phyloP scores from a whole-genome alignment of 1,140 invertebrate genomes.

The Heliconius eleuchia region DNA sequence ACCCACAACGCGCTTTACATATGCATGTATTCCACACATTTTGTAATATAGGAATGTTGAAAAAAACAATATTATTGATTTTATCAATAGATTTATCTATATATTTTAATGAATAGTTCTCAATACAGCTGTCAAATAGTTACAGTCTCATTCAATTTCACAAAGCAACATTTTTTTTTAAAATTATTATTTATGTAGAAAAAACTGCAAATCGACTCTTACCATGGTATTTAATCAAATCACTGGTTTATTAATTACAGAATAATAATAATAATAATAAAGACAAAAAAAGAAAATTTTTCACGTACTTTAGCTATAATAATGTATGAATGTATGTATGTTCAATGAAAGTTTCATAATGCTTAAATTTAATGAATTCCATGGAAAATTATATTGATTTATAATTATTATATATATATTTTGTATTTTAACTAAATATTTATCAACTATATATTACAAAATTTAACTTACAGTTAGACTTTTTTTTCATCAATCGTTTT shows the following conservation, averaged over 20 bases:
- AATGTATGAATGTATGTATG: slow-evolving; percentile 31
- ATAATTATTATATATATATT: slow-evolving; percentile 79
- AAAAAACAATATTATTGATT: slow-evolving; percentile 47
- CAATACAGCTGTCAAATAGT: slow-evolving; percentile 74
- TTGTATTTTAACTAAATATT: slow-evolving; percentile 80
- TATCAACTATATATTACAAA: slow-evolving; percentile 80
- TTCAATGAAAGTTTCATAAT: slow-evolving; percentile 49
- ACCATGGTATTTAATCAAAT: slow-evolving; percentile 55
- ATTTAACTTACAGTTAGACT: slow-evolving; percentile 76
- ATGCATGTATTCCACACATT: no score
- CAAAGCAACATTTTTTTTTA: slow-evolving; percentile 49
- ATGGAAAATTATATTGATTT: slow-evolving; percentile 81
- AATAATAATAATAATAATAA: slow-evolving; percentile 11
- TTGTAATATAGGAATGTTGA: background rate
- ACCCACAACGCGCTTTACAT: no score
- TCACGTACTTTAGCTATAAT: slow-evolving; percentile 25
- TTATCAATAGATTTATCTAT: slow-evolving; percentile 81
- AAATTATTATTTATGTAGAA: slow-evolving; percentile 51
- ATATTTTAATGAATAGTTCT: slow-evolving; percentile 80
- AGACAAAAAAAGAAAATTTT: slow-evolving; percentile 26
- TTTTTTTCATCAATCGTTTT: slow-evolving; percentile 72
- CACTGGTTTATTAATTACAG: slow-evolving; percentile 41
- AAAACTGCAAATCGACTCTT: slow-evolving; percentile 64
- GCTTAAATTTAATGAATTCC: slow-evolving; percentile 78
- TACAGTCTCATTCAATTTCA: slow-evolving; percentile 65